Percentiles rank a stretch among this genome's conserved stretches.
These are phyloP conservation scores for Mythimna loreyi DNA, from an alignment of 2,888 invertebrate genomes.

Conservation along the genomic window DNA sequence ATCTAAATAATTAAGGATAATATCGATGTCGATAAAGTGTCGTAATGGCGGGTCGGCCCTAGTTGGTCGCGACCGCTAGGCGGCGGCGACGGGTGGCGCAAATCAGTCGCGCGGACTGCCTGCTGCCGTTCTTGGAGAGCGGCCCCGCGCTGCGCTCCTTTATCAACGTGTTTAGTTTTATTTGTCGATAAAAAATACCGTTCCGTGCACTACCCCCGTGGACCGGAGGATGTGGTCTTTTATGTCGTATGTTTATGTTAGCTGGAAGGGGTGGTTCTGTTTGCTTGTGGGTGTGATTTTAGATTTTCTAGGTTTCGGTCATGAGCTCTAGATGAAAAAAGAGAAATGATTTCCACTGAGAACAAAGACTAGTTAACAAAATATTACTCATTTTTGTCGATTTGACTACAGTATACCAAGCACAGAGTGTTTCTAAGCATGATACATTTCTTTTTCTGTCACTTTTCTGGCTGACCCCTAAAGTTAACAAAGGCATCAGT, in stretches of 20 bases:
- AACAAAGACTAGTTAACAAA: not conserved
- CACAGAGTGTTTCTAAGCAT: too few species aligned
- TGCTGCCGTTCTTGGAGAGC: conserved; percentile 88
- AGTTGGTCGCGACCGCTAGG: conserved; percentile 83
- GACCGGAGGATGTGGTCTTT: conserved; percentile 57
- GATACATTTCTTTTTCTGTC: too few species aligned
- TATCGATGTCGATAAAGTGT: conserved; percentile 74
- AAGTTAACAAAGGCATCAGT: too few species aligned
- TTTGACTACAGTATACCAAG: too few species aligned
- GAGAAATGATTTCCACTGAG: not conserved
- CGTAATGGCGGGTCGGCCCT: conserved; percentile 72
- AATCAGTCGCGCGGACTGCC: conserved; percentile 90
- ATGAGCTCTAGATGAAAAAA: not conserved
- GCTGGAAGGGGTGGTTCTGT: conserved; percentile 44
- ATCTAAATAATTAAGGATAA: conserved; percentile 42
- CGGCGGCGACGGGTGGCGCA: conserved; percentile 86
- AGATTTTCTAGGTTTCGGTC: conserved; percentile 38
- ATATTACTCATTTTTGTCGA: too few species aligned
- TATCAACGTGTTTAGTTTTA: conserved; percentile 74
- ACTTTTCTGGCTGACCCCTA: too few species aligned
- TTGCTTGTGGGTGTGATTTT: conserved; percentile 25
- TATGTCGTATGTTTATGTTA: conserved; percentile 58
- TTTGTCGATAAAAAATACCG: conserved; percentile 80
- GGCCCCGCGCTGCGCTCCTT: conserved; percentile 77
- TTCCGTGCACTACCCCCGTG: conserved; percentile 50